A percentile compares a stretch with the other conserved stretches of the same genome.
Conservation (phyloP, 2,113 vertebrate genomes). For the Pachycephala philippinensis region DNA sequence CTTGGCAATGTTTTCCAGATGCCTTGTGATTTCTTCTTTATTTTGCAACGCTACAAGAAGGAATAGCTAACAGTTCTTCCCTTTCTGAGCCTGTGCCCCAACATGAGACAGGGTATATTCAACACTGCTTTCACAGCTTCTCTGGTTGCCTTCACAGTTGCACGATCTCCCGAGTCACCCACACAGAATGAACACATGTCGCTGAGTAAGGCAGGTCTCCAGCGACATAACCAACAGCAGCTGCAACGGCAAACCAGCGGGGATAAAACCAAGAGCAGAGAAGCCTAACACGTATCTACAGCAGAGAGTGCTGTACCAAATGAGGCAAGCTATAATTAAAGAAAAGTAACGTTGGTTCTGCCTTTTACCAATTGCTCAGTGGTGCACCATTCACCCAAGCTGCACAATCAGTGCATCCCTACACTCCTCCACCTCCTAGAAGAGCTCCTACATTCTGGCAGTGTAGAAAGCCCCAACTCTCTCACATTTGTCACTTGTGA, state of each 20-base stretch:
- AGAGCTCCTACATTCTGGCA: neutral
- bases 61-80: neutral
- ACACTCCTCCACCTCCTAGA: neutral
- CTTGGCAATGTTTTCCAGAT: constrained; percentile 30
- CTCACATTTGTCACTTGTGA: neutral
- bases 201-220: neutral
- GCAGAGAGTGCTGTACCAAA: neutral
- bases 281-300: neutral
- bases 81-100: neutral
- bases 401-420: neutral
- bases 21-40: neutral
- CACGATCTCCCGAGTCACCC: neutral
- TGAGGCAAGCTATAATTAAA: neutral
- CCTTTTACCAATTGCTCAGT: neutral
- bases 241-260: neutral
- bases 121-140: constrained; percentile 1
- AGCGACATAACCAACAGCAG: neutral
- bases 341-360: neutral
- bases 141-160: neutral
- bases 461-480: neutral
- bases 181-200: neutral
- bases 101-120: neutral
- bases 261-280: neutral
- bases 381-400: neutral
- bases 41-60: neutral